These are phyloP conservation scores for Rhagologus leucostigma DNA, from an alignment of 2,113 vertebrate genomes.

Conservation along the genomic window DNA sequence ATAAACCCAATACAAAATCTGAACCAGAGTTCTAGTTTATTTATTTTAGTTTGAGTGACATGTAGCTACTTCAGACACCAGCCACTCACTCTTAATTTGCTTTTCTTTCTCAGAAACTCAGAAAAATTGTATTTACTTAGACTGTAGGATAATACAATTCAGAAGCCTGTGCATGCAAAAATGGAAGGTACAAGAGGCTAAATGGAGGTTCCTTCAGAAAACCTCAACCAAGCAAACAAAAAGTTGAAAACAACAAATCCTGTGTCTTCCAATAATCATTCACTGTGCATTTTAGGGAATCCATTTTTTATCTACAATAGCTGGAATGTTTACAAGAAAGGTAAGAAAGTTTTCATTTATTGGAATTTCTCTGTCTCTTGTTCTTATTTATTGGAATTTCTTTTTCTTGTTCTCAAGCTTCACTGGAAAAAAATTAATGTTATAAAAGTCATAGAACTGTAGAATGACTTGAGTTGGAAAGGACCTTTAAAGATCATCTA, in stretches of 20 bases:
- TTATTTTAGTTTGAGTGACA: not conserved
- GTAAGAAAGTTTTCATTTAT: not conserved
- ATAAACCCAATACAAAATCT: not conserved
- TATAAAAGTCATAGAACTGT: not conserved
- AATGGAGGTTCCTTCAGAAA: not conserved
- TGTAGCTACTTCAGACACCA: not conserved
- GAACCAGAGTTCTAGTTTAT: not conserved
- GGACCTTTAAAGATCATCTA: not conserved
- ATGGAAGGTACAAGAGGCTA: not conserved
- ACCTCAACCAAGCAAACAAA: not conserved
- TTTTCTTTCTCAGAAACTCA: not conserved
- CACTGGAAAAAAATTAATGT: not conserved
- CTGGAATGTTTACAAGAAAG: not conserved
- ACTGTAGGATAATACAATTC: not conserved
- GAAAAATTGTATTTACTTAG: not conserved
- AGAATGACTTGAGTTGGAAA: not conserved
- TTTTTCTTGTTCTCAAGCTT: not conserved
- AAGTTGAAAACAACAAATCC: not conserved
- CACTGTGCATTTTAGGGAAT: not conserved
- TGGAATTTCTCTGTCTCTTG: not conserved
- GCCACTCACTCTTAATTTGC: not conserved
- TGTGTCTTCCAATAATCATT: not conserved
- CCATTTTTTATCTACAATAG: not conserved
- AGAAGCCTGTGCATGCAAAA: not conserved
- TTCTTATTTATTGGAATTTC: not conserved